These are phyloP conservation scores for Germaria angustata DNA, from an alignment of 2,888 invertebrate species.

Conservation along the genomic window DNA sequence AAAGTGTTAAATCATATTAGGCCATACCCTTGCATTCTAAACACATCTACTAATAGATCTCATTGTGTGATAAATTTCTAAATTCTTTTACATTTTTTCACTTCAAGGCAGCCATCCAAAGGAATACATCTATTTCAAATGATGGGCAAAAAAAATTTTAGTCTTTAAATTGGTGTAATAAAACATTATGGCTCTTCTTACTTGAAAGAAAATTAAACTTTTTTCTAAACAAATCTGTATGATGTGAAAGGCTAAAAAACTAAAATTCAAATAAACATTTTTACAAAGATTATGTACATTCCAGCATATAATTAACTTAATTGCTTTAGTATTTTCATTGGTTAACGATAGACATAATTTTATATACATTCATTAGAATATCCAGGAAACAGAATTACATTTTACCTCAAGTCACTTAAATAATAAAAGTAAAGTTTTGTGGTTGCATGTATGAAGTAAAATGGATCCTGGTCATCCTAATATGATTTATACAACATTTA, in stretches of 20 bases:
- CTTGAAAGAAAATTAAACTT: neutral
- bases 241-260: neutral
- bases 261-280: neutral
- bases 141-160: no score
- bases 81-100: no score
- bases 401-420: neutral
- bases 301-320: neutral
- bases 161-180: no score
- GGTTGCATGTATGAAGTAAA: neutral
- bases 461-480: neutral
- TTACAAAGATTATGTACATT: no score
- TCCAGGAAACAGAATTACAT: neutral
- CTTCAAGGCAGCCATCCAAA: no score
- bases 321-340: neutral
- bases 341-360: neutral
- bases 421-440: neutral
- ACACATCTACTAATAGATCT: neutral
- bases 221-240: neutral
- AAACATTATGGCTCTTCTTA: conserved; percentile 11
- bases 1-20: no score
- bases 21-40: no score
- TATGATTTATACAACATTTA: neutral
- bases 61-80: neutral
- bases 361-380: neutral
- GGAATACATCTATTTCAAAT: no score